These are phyloP conservation scores for Rotaria socialis DNA, from an alignment of 2,888 invertebrate genomes.

Conservation along the genomic window DNA sequence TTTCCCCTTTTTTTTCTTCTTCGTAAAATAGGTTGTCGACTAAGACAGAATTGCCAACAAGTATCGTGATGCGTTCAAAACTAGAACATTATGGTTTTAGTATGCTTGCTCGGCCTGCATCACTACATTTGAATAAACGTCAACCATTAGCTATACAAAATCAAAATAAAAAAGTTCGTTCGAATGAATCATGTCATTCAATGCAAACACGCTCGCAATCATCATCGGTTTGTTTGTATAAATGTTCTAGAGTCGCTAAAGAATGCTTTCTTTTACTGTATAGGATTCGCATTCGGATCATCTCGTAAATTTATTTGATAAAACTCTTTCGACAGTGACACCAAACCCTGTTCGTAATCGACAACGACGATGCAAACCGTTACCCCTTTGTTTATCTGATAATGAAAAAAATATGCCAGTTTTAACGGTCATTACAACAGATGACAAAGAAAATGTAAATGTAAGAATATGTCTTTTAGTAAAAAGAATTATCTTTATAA, in stretches of 20 bases:
- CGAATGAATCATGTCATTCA: background rate
- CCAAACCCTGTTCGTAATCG: conserved; percentile 26
- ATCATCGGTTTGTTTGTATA: background rate
- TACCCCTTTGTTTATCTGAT: background rate
- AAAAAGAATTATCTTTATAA: too few relatives aligned
- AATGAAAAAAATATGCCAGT: conserved; percentile 12
- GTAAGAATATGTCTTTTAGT: too few relatives aligned
- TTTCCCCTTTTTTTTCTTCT: background rate
- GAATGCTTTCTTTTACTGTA: background rate
- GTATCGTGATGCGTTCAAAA: background rate
- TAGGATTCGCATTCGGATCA: conserved; percentile 26
- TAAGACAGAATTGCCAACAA: background rate
- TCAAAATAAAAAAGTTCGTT: conserved; percentile 8
- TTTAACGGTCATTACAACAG: background rate
- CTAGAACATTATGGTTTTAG: conserved; percentile 25
- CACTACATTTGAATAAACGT: background rate
- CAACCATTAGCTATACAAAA: background rate
- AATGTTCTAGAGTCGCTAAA: too few relatives aligned
- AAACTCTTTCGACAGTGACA: conserved; percentile 20
- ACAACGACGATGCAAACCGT: background rate
- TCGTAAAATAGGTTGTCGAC: background rate
- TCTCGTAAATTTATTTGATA: conserved; percentile 12
- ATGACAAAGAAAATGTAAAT: background rate
- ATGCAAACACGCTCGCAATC: conserved; percentile 32
- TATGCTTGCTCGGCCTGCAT: background rate